Conservation (phyloP, 2,888 invertebrate genomes). For the Shargacucullia verbasci region DNA sequence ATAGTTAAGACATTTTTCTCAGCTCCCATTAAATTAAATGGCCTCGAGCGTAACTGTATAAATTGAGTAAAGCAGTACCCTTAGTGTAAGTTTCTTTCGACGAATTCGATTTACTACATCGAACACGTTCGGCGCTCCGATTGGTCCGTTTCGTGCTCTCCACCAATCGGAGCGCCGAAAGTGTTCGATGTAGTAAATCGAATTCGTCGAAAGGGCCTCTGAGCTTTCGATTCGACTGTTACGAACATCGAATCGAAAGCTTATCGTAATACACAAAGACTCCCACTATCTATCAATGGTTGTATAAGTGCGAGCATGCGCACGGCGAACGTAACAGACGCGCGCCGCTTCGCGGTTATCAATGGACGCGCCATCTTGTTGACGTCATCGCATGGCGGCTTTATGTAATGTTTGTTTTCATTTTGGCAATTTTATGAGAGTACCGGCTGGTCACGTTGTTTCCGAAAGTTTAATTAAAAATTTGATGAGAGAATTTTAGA, state of each 20-base stretch:
- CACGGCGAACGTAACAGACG: constrained; percentile 63
- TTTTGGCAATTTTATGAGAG: constrained; percentile 68
- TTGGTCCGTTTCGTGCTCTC: no score
- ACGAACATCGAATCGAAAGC: constrained; percentile 27
- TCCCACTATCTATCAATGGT: constrained; percentile 80
- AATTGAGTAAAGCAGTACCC: no score
- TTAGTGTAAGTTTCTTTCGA: no score
- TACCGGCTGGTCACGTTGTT: constrained; percentile 44
- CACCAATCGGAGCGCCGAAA: no score
- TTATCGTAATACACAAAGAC: constrained; percentile 60
- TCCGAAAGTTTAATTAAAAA: constrained; percentile 27
- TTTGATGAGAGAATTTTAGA: background rate
- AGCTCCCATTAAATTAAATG: no score
- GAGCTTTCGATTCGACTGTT: background rate
- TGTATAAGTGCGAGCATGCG: constrained; percentile 66
- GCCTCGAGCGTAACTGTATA: no score
- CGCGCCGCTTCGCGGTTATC: constrained; percentile 76
- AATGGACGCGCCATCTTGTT: constrained; percentile 83
- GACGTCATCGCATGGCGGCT: constrained; percentile 81
- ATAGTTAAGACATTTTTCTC: no score
- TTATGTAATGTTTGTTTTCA: constrained; percentile 81
- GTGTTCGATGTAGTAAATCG: no score
- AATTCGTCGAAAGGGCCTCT: no score
- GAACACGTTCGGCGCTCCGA: no score
- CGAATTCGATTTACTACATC: no score